phyloP scores from a whole-genome alignment of 1,140 invertebrate species.

The Diploscapter pachys region DNA sequence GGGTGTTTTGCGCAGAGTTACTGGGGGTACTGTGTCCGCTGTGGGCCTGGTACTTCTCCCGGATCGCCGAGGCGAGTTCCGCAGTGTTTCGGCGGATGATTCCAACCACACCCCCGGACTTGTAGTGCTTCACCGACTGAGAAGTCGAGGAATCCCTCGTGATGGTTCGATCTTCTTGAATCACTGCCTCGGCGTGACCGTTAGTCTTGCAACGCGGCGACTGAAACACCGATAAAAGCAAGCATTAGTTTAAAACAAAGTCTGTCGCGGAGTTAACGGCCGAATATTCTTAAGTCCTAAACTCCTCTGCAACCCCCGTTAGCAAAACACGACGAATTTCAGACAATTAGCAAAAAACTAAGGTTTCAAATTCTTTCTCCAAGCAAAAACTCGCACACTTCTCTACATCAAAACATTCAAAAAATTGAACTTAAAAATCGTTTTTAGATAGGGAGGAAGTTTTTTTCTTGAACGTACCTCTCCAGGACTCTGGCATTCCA shows the following conservation, averaged over 20 bases:
- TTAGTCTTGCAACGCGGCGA: too few species aligned
- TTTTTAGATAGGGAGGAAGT: not conserved
- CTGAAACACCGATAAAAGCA: too few species aligned
- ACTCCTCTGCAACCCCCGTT: too few species aligned
- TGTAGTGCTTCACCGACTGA: not conserved
- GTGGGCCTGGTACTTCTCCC: constrained; percentile 28
- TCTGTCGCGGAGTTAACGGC: too few species aligned
- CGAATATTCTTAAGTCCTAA: too few species aligned
- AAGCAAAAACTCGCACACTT: not conserved
- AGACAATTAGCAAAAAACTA: not conserved
- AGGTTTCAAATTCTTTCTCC: not conserved
- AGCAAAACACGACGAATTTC: too few species aligned
- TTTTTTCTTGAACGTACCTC: constrained; percentile 17
- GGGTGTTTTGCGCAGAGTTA: too few species aligned
- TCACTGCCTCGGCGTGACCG: too few species aligned
- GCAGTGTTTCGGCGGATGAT: constrained; percentile 35
- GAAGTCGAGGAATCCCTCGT: not conserved
- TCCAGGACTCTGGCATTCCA: constrained; percentile 20
- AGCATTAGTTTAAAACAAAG: too few species aligned
- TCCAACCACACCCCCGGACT: constrained; percentile 24
- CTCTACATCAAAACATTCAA: too few species aligned
- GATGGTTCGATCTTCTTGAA: too few species aligned
- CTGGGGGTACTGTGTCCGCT: constrained; percentile 7
- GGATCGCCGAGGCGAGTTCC: constrained; percentile 28
- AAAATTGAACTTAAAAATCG: too few species aligned